These are phyloP conservation scores for Phataginus tricuspis DNA, from an alignment of 2,797 vertebrate species.

Conservation along the genomic window DNA sequence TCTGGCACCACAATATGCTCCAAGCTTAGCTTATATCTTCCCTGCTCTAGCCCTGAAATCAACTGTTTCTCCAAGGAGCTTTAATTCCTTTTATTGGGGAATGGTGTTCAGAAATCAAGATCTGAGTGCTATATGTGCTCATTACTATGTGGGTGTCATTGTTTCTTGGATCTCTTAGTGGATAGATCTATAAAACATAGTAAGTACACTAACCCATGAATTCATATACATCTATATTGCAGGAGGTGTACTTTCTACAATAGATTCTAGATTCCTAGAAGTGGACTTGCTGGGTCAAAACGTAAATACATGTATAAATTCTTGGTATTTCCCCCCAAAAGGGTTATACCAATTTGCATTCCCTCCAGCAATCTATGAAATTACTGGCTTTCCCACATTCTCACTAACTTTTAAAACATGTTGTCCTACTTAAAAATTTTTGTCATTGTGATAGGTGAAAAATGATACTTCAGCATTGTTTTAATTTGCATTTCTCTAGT, in stretches of 20 bases:
- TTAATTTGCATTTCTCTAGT: conserved; percentile 28
- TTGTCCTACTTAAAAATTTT: not conserved
- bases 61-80: not conserved
- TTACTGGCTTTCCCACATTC: not conserved
- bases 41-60: not conserved
- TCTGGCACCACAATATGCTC: not conserved
- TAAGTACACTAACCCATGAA: not conserved
- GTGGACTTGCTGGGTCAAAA: not conserved
- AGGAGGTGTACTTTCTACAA: not conserved
- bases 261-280: not conserved
- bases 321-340: not conserved
- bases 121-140: not conserved
- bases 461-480: not conserved
- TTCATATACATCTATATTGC: not conserved
- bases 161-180: too few species aligned
- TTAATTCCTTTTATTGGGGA: not conserved
- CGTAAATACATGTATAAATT: not conserved
- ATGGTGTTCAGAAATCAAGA: not conserved
- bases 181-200: not conserved
- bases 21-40: not conserved
- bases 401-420: not conserved
- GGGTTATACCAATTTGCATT: not conserved
- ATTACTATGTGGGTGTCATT: too few species aligned
- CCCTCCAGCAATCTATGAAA: not conserved
- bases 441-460: conserved; percentile 1